Evolutionary conservation across 2,888 invertebrate species (phyloP).

Genomic region (Dorcus parallelipipedus): DNA sequence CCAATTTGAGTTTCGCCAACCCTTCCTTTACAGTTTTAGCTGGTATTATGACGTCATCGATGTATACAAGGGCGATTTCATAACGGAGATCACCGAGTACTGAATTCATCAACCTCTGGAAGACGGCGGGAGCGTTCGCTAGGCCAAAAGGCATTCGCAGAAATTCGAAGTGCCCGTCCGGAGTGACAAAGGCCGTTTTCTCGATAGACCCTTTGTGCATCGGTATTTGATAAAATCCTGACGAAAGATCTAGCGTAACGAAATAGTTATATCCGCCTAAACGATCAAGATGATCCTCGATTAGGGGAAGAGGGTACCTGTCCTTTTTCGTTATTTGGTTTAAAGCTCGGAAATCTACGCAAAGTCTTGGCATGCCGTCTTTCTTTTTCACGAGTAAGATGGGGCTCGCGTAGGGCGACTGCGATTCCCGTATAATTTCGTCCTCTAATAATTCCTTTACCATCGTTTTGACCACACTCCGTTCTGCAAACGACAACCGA

Average conservation of each 20-base stretch:
- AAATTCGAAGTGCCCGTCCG: too few species aligned
- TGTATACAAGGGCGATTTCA: neutral
- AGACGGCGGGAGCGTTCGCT: too few species aligned
- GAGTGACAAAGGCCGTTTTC: too few species aligned
- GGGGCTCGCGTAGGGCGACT: conserved; percentile 5
- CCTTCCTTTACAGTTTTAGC: neutral
- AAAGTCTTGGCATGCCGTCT: neutral
- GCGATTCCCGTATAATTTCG: neutral
- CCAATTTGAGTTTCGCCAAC: too few species aligned
- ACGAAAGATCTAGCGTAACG: conserved; percentile 4
- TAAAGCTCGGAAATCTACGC: conserved; percentile 6
- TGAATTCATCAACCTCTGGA: too few species aligned
- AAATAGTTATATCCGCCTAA: neutral
- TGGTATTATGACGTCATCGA: conserved; percentile 25
- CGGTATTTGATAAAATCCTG: conserved; percentile 5
- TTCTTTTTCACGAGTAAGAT: conserved; percentile 7
- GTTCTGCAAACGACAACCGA: too few species aligned
- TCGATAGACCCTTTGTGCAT: conserved; percentile 1
- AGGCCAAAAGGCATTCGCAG: too few species aligned
- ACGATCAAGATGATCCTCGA: conserved; percentile 3
- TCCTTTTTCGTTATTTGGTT: conserved; percentile 5
- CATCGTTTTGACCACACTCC: too few species aligned
- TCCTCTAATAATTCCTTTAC: too few species aligned
- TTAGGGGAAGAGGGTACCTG: conserved; percentile 6
- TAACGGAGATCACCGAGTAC: too few species aligned